Percentiles rank a stretch among this genome's conserved stretches.
Evolutionary conservation across 1,140 invertebrate genomes (phyloP).

Genomic region (Maniola jurtina): DNA sequence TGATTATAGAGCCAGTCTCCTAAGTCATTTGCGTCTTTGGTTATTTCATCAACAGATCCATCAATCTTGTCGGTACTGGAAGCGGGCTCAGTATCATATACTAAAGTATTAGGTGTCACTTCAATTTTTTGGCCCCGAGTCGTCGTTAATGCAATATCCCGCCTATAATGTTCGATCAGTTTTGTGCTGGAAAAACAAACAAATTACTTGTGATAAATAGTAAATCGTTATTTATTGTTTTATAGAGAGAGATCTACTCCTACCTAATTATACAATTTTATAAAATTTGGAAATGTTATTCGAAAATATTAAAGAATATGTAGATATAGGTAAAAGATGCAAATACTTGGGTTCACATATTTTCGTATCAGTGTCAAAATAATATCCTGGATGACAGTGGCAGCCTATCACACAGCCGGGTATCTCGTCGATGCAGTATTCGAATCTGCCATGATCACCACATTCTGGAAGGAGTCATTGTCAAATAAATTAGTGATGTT

Average conservation of each 20-base stretch:
- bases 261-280: too few relatives aligned
- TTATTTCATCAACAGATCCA: constrained; percentile 45
- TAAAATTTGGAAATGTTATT: too few relatives aligned
- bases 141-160: constrained; percentile 37
- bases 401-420: constrained; percentile 65
- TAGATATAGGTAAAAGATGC: too few relatives aligned
- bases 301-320: too few relatives aligned
- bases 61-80: constrained; percentile 32
- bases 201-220: not conserved
- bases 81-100: constrained; percentile 9
- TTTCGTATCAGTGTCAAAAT: constrained; percentile 67
- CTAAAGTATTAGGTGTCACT: constrained; percentile 9
- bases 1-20: constrained; percentile 71
- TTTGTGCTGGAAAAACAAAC: constrained; percentile 43
- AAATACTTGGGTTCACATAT: constrained; percentile 70
- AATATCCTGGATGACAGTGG: constrained; percentile 67
- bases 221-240: too few relatives aligned
- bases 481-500: not conserved
- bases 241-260: too few relatives aligned
- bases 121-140: constrained; percentile 25
- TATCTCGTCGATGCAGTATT: constrained; percentile 66
- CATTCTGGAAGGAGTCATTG: constrained; percentile 49
- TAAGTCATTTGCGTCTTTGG: constrained; percentile 57
- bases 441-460: constrained; percentile 62
- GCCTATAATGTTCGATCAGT: constrained; percentile 46